phyloP scores from a whole-genome alignment of 2,113 vertebrate species.

The Neomonachus schauinslandi region DNA sequence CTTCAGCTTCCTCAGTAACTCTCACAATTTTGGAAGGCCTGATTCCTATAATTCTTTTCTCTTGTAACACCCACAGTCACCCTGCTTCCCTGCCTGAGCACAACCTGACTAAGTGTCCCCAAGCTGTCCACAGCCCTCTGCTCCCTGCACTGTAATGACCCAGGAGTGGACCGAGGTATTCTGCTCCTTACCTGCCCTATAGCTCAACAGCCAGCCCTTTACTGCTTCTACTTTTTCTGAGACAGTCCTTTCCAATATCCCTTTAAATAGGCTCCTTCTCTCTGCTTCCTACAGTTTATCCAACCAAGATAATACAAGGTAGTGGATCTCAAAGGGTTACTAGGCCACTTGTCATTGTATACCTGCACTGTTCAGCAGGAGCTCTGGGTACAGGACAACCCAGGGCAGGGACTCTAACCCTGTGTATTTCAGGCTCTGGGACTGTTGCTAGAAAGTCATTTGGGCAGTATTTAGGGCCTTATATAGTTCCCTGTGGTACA shows the following conservation, averaged over 20 bases:
- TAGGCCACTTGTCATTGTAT: neutral
- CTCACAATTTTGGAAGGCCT: neutral
- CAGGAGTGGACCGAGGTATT: accelerated
- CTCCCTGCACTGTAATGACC: too few relatives aligned
- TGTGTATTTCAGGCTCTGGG: neutral
- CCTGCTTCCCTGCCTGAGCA: neutral
- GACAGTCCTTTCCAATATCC: neutral
- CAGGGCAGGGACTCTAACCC: accelerated
- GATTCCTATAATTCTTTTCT: neutral
- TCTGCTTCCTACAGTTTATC: neutral
- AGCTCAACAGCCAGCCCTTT: neutral
- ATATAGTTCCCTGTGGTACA: too few relatives aligned
- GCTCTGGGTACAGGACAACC: neutral
- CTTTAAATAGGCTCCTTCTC: neutral
- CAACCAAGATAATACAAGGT: neutral
- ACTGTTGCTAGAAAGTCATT: neutral
- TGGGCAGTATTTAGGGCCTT: neutral
- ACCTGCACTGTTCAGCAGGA: too few relatives aligned
- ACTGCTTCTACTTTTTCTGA: neutral
- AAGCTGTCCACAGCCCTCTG: accelerated
- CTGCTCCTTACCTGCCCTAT: neutral
- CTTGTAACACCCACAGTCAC: accelerated
- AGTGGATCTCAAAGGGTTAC: neutral
- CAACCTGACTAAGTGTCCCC: accelerated
- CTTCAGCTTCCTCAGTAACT: neutral